Evolutionary conservation across 2,888 invertebrate species (phyloP).

Genomic region (Tridacna gigas): DNA sequence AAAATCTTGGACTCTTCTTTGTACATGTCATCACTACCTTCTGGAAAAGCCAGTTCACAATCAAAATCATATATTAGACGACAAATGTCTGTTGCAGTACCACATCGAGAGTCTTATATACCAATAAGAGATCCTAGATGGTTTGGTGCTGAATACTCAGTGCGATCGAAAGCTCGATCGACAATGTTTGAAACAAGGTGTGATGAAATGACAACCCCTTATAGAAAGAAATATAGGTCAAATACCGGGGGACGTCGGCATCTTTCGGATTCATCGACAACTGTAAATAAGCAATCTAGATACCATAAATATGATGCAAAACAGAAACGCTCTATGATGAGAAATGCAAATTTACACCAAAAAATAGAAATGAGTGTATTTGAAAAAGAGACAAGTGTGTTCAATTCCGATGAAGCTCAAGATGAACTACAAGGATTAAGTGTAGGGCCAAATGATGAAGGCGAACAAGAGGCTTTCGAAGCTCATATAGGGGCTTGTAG

Average conservation of each 20-base stretch:
- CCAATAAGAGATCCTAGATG: background rate
- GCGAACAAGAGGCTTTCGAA: slow-evolving; percentile 5
- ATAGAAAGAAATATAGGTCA: slow-evolving; percentile 2
- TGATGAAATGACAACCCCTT: background rate
- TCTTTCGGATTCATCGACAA: slow-evolving; percentile 11
- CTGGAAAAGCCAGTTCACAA: background rate
- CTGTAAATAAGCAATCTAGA: background rate
- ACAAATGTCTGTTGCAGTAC: background rate
- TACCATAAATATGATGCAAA: slow-evolving; percentile 15
- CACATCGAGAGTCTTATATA: background rate
- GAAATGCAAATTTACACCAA: background rate
- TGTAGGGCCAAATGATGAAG: background rate
- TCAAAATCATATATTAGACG: background rate
- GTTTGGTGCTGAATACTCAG: background rate
- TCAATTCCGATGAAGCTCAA: slow-evolving; percentile 4
- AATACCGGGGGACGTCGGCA: background rate
- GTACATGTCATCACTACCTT: background rate
- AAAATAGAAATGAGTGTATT: slow-evolving; percentile 22
- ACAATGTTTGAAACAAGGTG: slow-evolving; percentile 15
- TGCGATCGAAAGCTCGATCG: background rate
- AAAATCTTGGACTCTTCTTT: no score
- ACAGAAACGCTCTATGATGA: slow-evolving; percentile 14
- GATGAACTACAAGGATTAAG: slow-evolving; percentile 1
- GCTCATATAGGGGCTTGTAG: slow-evolving; percentile 19
- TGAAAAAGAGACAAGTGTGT: background rate